Evolutionary conservation across 2,113 vertebrate genomes (phyloP).

Genomic region (Lophotis ruficrista): DNA sequence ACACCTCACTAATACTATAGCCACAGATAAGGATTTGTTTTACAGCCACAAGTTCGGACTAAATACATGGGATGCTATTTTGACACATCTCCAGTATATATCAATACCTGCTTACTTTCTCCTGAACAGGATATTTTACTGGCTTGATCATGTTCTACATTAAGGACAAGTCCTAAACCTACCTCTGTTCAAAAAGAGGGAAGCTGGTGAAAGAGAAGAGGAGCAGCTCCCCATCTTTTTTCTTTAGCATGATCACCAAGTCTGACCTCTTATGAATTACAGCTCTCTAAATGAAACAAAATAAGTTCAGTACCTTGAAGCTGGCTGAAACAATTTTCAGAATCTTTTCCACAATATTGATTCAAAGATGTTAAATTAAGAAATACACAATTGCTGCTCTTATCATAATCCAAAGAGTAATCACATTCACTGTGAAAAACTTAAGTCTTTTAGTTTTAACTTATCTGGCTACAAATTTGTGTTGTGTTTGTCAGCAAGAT

Average conservation of each 20-base stretch:
- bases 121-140: not conserved
- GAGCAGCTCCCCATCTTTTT: not conserved
- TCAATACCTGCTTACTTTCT: not conserved
- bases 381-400: not conserved
- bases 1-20: not conserved
- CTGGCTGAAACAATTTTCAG: not conserved
- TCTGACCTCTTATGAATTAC: not conserved
- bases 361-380: not conserved
- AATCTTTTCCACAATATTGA: not conserved
- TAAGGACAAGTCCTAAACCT: not conserved
- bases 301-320: not conserved
- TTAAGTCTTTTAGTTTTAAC: not conserved
- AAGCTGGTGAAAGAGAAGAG: not conserved
- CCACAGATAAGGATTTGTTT: not conserved
- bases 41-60: not conserved
- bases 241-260: accelerated
- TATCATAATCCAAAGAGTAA: not conserved
- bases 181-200: not conserved
- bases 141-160: not conserved
- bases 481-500: not conserved
- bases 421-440: not conserved
- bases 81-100: not conserved
- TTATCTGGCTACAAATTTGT: not conserved
- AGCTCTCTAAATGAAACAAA: not conserved
- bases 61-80: not conserved